Conservation (phyloP, 2,113 vertebrate species). For the Stomatorhinus ivindoensis region DNA sequence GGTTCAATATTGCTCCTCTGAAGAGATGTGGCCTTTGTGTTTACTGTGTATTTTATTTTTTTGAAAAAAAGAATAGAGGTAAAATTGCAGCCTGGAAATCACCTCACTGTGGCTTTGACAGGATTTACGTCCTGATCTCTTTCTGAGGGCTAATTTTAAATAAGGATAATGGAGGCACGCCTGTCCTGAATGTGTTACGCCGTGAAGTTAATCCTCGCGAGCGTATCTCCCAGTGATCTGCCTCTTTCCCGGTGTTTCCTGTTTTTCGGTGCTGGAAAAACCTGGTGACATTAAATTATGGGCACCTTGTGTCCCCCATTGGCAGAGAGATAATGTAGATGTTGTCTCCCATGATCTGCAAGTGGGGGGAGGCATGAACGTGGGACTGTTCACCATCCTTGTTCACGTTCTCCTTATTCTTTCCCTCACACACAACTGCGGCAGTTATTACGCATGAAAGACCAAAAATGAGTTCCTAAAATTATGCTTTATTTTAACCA, state of each 20-base stretch:
- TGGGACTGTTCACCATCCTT: background rate
- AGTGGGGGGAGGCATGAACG: background rate
- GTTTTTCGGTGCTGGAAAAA: background rate
- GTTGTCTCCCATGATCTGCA: background rate
- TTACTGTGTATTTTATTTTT: background rate
- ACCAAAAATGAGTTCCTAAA: background rate
- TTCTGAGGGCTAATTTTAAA: constrained; percentile 4
- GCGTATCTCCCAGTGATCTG: background rate
- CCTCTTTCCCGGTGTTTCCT: constrained; percentile 3
- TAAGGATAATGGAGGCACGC: constrained; percentile 4
- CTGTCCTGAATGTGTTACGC: background rate
- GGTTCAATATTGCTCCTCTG: background rate
- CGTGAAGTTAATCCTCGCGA: constrained; percentile 5
- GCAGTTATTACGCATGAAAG: background rate
- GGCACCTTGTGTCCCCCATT: background rate
- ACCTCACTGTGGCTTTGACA: background rate
- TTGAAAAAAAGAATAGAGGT: constrained; percentile 2
- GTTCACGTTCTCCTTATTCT: background rate
- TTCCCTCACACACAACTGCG: background rate
- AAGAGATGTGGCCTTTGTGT: background rate
- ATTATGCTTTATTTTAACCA: background rate
- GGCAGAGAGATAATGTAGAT: background rate
- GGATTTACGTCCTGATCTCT: background rate
- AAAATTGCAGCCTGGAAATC: constrained; percentile 3
- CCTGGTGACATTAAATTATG: constrained; percentile 4